Conservation (phyloP, 2,113 vertebrate genomes). For the Cavia aperea region DNA sequence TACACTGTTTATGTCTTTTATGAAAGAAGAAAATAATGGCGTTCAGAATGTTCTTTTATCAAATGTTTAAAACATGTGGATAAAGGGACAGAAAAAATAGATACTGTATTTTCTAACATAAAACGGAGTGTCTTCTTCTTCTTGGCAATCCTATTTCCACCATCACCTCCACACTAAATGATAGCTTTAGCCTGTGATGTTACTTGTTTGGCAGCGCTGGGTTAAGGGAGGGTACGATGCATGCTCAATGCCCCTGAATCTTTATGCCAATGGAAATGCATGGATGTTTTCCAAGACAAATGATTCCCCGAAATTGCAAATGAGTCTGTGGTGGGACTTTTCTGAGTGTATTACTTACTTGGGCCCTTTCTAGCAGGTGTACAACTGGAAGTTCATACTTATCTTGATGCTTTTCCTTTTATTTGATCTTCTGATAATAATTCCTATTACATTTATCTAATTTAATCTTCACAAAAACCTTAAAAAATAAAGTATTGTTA, state of each 20-base stretch:
- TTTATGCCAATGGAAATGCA: background rate
- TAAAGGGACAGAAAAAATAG: background rate
- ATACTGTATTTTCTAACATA: background rate
- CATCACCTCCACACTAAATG: background rate
- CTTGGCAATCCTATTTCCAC: background rate
- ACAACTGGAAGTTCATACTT: background rate
- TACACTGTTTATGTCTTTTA: background rate
- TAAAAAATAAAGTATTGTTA: background rate
- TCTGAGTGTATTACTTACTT: background rate
- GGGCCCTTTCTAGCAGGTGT: background rate
- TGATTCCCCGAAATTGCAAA: background rate
- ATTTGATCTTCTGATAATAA: background rate
- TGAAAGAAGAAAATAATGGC: slow-evolving; percentile 2
- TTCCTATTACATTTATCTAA: background rate
- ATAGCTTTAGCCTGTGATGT: background rate
- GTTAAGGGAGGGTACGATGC: background rate
- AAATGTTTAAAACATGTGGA: background rate
- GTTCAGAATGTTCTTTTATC: slow-evolving; percentile 38
- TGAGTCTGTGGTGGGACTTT: background rate
- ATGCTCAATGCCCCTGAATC: background rate
- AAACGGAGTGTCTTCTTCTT: background rate
- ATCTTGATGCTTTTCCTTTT: background rate
- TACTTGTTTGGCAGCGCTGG: background rate
- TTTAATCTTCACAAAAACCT: background rate
- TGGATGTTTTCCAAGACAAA: background rate